These are phyloP conservation scores for Alces alces DNA, from an alignment of 2,113 vertebrate species.

Conservation along the genomic window DNA sequence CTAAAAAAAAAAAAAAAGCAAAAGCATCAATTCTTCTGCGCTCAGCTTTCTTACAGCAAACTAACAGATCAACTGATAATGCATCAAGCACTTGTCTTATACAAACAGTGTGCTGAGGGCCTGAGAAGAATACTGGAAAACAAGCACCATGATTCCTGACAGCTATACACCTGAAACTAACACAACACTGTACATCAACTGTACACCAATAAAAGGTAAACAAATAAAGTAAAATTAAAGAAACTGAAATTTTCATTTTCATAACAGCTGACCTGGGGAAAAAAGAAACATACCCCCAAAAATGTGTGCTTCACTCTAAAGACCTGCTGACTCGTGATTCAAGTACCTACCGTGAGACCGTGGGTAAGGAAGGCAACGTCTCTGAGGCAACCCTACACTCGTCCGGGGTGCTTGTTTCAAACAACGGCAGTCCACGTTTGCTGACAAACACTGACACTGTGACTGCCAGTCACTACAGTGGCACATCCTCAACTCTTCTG, in stretches of 20 bases:
- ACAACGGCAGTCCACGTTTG: background rate
- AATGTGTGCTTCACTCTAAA: constrained; percentile 47
- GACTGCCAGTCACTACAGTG: background rate
- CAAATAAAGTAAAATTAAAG: background rate
- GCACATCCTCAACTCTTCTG: background rate
- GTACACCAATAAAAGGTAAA: background rate
- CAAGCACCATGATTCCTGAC: background rate
- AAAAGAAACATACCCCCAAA: background rate
- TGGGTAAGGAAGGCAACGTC: background rate
- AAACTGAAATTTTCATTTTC: background rate
- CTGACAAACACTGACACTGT: background rate
- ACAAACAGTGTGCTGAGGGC: background rate
- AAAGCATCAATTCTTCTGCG: too few relatives aligned
- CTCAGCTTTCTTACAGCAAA: background rate
- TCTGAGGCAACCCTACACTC: background rate
- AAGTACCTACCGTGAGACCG: background rate
- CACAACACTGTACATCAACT: background rate
- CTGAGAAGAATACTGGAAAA: background rate
- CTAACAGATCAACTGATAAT: background rate
- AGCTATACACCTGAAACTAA: background rate
- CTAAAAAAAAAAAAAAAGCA: too few relatives aligned
- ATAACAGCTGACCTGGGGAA: background rate
- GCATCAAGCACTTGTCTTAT: background rate
- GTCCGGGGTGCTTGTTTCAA: background rate
- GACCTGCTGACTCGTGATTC: background rate